A percentile compares a stretch with the other conserved stretches of the same genome.
phyloP scores from a whole-genome alignment of 2,888 invertebrate genomes.

The Pyrocoelia pectoralis region DNA sequence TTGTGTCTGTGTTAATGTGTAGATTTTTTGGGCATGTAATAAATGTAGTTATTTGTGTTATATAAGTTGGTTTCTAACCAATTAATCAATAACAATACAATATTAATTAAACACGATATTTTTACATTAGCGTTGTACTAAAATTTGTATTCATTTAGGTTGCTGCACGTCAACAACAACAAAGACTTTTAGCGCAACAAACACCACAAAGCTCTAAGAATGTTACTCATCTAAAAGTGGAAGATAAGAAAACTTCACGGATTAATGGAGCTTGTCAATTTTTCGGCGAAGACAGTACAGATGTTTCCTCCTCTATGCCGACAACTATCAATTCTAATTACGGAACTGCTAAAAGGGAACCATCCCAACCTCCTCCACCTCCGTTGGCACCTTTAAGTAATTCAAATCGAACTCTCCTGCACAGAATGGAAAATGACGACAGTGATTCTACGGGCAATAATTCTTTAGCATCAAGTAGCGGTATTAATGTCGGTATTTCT shows the following conservation, averaged over 20 bases:
- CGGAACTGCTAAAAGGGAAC: conserved; percentile 57
- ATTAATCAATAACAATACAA: not conserved
- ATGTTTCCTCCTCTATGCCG: conserved; percentile 56
- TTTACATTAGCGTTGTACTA: conserved; percentile 2
- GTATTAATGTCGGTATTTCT: conserved; percentile 59
- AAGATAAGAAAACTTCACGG: conserved; percentile 50
- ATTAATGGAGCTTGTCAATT: conserved; percentile 59
- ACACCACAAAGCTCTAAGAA: conserved; percentile 46
- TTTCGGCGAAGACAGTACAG: conserved; percentile 57
- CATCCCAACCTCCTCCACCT: conserved; percentile 62
- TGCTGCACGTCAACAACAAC: conserved; percentile 73
- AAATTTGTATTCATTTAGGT: conserved; percentile 60
- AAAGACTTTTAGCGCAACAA: conserved; percentile 66
- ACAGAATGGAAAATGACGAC: conserved; percentile 58
- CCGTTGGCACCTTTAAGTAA: conserved; percentile 60
- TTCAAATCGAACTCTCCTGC: conserved; percentile 38
- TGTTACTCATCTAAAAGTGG: conserved; percentile 46
- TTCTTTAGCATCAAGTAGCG: conserved; percentile 66
- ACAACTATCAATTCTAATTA: conserved; percentile 50
- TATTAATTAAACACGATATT: not conserved
- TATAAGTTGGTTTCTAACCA: not conserved
- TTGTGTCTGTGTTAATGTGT: not conserved
- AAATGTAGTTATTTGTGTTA: not conserved
- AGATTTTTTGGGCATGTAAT: not conserved
- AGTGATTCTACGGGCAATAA: conserved; percentile 63